These are phyloP conservation scores for Cercocebus atys DNA, from an alignment of 2,113 vertebrate species.

Conservation along the genomic window DNA sequence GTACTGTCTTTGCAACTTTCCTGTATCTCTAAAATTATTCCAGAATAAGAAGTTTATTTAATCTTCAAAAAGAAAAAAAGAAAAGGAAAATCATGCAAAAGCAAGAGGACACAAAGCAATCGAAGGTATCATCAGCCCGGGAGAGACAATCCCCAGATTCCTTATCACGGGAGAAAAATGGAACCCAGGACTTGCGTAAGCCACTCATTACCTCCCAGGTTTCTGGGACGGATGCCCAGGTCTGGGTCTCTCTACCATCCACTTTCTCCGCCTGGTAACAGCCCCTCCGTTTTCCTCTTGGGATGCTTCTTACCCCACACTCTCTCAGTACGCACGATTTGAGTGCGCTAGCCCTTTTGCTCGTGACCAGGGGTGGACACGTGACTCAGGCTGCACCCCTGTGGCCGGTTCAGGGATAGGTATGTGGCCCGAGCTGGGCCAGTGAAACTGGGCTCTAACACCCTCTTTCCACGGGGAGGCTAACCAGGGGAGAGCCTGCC, in stretches of 20 bases:
- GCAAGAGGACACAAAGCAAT: not conserved
- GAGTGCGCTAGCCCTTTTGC: not conserved
- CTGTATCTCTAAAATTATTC: not conserved
- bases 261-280: not conserved
- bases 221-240: not conserved
- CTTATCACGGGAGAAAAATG: fast-evolving
- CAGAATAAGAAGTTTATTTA: not conserved
- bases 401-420: not conserved
- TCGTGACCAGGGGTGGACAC: not conserved
- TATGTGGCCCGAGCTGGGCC: not conserved
- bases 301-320: not conserved
- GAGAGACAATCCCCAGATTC: not conserved
- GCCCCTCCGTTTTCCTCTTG: not conserved
- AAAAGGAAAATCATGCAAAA: not conserved
- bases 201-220: not conserved
- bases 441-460: not conserved
- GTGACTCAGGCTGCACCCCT: not conserved
- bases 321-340: not conserved
- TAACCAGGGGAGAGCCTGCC: not conserved
- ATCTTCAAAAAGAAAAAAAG: not conserved
- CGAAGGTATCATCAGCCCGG: not conserved
- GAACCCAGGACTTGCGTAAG: no score
- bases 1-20: not conserved
- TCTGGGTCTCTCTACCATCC: not conserved
- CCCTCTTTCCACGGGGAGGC: not conserved